Evolutionary conservation across 2,113 vertebrate species (phyloP).

Genomic region (Agapornis roseicollis): DNA sequence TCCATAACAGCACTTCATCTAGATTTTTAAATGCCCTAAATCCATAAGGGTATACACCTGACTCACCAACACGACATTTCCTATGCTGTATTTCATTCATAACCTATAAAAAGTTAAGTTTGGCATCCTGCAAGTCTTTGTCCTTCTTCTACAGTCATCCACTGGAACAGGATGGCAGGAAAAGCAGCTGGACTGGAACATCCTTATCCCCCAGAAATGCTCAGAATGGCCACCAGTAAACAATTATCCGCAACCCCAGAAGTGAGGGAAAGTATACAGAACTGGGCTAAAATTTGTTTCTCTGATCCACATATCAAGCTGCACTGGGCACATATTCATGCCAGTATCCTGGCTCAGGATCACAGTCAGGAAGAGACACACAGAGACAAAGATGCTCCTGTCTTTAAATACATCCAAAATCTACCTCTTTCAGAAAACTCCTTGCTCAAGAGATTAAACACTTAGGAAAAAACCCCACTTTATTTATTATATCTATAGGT

Average conservation of each 20-base stretch:
- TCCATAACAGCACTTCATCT: not conserved
- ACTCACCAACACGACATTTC: not conserved
- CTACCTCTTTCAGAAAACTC: not conserved
- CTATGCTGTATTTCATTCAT: not conserved
- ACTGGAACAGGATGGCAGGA: not conserved
- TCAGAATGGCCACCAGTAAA: not conserved
- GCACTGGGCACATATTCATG: not conserved
- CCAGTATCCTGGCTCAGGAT: fast-evolving
- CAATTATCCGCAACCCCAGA: not conserved
- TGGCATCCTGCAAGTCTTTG: not conserved
- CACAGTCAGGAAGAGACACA: not conserved
- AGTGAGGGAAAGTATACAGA: not conserved
- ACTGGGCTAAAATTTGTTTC: not conserved
- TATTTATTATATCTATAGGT: not conserved
- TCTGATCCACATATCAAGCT: not conserved
- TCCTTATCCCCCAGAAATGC: not conserved
- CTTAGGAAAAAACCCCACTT: fast-evolving
- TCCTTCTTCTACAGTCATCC: not conserved
- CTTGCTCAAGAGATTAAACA: not conserved
- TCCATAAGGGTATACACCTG: not conserved
- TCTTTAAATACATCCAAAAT: not conserved
- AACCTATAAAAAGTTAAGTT: not conserved
- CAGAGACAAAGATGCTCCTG: not conserved
- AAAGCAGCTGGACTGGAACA: not conserved
- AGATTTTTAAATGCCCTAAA: not conserved